Evolutionary conservation across 2,797 vertebrate species (phyloP), one percentile per base, ranked within the genome.

Genomic region (Mastacembelus armatus): DNA sequence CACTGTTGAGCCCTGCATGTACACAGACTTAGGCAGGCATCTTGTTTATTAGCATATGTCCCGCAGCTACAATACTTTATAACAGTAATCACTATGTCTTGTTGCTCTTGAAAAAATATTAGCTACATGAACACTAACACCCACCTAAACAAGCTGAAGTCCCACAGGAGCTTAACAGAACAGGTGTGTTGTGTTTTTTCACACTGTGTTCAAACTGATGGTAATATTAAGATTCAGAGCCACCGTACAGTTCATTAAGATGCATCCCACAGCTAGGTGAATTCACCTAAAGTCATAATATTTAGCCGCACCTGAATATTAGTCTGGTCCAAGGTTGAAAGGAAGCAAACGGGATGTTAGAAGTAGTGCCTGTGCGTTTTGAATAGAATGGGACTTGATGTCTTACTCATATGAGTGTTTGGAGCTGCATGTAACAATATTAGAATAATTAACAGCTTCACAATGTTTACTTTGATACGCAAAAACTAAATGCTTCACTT

Each of bases 221-320:
- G 11, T 30, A 55, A 61, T 36, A 66, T 45, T 44, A 49, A 64
- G 21, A 32, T 8, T 5, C 15, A 27, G 38, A 66, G 26, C 38
- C 51, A 29, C 22, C 52, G 24, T 61, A 61, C 6, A 10, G 16
- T 66, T 77, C 67, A 79, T 81, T 85, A 73, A 61, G 70, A 75
- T 15, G 43, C 75, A 33, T 68, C 85, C 64, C 56, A 63, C 39
- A 66, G 77, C 76, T 62, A 66, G 55, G 58, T 26, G 15, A 57
- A 42, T 30, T 35, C 24, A 29, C 49, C 18, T n/a, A n/a, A 62
- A 65, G 56, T 77, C 42, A 50, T 58, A 64, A 65, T 30, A 19
- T 35, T 33, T 60, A 54, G 60, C 48, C 43, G 43, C 30, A 57
- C 12, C 39, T 29, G 42, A 45, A 44, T 65, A 49, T 22, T 50